These are phyloP conservation scores for Lycodopsis pacificus DNA, from an alignment of 2,797 vertebrate genomes.

Conservation along the genomic window DNA sequence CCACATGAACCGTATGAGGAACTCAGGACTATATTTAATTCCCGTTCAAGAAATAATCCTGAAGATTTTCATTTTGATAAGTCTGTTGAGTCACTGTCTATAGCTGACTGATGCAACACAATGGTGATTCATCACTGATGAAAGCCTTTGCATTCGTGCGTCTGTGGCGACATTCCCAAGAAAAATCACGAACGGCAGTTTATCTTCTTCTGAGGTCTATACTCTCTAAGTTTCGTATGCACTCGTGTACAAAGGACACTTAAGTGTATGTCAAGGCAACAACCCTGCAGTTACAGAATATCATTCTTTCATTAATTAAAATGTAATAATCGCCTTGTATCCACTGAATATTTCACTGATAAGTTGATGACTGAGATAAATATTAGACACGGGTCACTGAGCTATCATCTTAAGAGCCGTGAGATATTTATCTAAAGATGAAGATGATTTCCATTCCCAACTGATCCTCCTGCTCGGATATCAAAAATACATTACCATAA, in stretches of 20 bases:
- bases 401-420: neutral
- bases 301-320: neutral
- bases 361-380: neutral
- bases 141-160: no score
- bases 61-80: no score
- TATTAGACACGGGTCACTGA: slow-evolving; percentile 4
- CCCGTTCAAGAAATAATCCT: neutral
- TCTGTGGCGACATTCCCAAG: no score
- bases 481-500: neutral
- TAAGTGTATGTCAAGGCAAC: neutral
- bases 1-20: neutral
- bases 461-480: neutral
- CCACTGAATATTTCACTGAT: slow-evolving; percentile 1
- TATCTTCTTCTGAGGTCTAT: neutral
- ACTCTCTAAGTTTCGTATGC: neutral
- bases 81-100: no score
- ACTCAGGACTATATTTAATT: neutral
- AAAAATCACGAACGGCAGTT: no score
- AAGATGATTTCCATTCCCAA: neutral
- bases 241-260: slow-evolving; percentile 1
- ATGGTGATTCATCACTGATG: no score
- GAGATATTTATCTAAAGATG: neutral
- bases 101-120: no score
- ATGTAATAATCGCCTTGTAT: neutral
- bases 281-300: neutral